These are phyloP conservation scores for Zaprionus lineosus DNA, from an alignment of 2,888 invertebrate genomes.

Conservation along the genomic window DNA sequence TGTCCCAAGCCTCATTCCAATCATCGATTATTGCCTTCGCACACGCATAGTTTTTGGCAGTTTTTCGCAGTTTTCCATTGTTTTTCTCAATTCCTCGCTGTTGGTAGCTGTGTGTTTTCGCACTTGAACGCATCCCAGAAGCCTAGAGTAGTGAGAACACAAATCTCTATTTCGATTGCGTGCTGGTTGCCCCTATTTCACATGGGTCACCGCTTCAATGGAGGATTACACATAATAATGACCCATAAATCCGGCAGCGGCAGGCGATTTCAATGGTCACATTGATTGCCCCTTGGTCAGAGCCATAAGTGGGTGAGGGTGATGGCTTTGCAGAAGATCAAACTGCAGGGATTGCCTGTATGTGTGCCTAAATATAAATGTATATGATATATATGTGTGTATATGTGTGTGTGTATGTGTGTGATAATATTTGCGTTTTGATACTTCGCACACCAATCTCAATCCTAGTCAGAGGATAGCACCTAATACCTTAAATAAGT, in stretches of 20 bases:
- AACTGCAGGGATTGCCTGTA: conserved; percentile 1
- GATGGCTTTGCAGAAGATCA: too few species aligned
- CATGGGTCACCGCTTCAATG: conserved; percentile 65
- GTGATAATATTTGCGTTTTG: too few species aligned
- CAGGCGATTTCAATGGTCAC: conserved; percentile 50
- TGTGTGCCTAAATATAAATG: conserved; percentile 8
- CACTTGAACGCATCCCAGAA: conserved; percentile 59
- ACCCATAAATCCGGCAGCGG: conserved; percentile 66
- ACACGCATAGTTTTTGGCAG: conserved; percentile 36
- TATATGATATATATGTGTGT: too few species aligned
- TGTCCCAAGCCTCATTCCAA: conserved; percentile 3
- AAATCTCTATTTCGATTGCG: conserved; percentile 54
- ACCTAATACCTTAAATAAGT: too few species aligned
- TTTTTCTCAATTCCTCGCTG: conserved; percentile 32
- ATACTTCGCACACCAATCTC: too few species aligned
- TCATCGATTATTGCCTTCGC: too few species aligned
- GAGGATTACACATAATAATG: conserved; percentile 67
- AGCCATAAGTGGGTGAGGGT: conserved; percentile 6
- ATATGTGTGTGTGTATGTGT: too few species aligned
- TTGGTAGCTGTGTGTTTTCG: conserved; percentile 46
- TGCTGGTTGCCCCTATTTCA: conserved; percentile 76
- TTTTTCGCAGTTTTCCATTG: conserved; percentile 42
- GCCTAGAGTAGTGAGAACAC: not conserved
- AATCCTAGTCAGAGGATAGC: too few species aligned
- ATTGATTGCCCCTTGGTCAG: conserved; percentile 55